These are phyloP conservation scores for Tragelaphus oryx DNA, from an alignment of 2,797 vertebrate genomes.

Conservation along the genomic window DNA sequence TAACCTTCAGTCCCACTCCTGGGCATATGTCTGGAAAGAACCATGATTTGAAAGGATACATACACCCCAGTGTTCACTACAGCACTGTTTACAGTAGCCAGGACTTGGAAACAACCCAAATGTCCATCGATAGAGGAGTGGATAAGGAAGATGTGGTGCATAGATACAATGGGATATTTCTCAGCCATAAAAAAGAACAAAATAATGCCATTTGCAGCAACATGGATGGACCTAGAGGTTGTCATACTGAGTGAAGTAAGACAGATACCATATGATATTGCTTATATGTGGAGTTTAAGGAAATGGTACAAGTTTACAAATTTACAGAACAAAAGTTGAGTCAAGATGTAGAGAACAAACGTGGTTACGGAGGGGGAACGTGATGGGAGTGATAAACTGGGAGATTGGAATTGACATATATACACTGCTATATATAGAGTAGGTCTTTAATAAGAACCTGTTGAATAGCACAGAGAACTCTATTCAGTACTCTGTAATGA, in stretches of 20 bases:
- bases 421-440: neutral
- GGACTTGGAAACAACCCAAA: neutral
- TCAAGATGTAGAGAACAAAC: neutral
- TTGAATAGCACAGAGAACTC: neutral
- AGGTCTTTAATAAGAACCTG: neutral
- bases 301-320: neutral
- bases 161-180: fast-evolving
- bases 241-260: neutral
- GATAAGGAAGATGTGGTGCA: neutral
- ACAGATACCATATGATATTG: neutral
- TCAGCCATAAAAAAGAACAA: neutral
- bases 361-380: neutral
- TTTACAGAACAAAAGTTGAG: neutral
- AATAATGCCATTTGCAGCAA: neutral
- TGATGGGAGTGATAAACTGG: neutral
- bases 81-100: neutral
- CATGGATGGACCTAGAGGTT: neutral
- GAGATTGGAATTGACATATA: neutral
- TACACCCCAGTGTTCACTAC: neutral
- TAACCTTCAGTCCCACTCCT: neutral
- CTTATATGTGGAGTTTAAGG: neutral
- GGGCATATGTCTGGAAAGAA: neutral
- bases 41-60: neutral
- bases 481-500: neutral
- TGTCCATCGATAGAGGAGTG: neutral